Percentiles rank a stretch among this genome's conserved stretches.
Conservation (phyloP, 1,140 invertebrate species). For the Eumeta japonica region DNA sequence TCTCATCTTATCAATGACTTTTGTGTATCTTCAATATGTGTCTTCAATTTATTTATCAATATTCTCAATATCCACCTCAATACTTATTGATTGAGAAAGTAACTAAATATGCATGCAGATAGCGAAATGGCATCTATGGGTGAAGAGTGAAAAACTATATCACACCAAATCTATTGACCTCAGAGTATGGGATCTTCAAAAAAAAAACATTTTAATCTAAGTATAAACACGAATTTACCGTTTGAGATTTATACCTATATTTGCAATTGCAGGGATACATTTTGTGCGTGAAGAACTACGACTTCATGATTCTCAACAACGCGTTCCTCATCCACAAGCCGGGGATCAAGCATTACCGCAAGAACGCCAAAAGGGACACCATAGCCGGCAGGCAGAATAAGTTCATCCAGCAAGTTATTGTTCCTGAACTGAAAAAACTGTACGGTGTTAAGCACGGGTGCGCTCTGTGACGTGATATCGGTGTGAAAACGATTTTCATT, state of each 20-base stretch:
- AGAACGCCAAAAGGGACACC: constrained; percentile 71
- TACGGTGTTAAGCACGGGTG: constrained; percentile 80
- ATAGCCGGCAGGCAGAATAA: constrained; percentile 76
- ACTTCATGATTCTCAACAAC: constrained; percentile 87
- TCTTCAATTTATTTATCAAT: too few relatives aligned
- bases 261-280: constrained; percentile 73
- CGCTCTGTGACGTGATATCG: constrained; percentile 79
- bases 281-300: constrained; percentile 83
- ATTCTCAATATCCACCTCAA: too few relatives aligned
- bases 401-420: constrained; percentile 78
- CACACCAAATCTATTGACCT: too few relatives aligned
- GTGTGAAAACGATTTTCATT: too few relatives aligned
- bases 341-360: constrained; percentile 79
- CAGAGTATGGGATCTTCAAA: too few relatives aligned
- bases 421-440: constrained; percentile 79
- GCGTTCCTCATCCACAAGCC: constrained; percentile 86
- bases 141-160: too few relatives aligned
- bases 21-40: too few relatives aligned
- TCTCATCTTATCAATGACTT: too few relatives aligned
- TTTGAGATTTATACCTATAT: constrained; percentile 15
- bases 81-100: too few relatives aligned
- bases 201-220: too few relatives aligned
- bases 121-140: too few relatives aligned
- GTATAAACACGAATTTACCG: not conserved
- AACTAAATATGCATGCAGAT: too few relatives aligned